A percentile compares a stretch with the other conserved stretches of the same genome.
Evolutionary conservation across 2,888 invertebrate species (phyloP).

Genomic region (Sturmia bella): DNA sequence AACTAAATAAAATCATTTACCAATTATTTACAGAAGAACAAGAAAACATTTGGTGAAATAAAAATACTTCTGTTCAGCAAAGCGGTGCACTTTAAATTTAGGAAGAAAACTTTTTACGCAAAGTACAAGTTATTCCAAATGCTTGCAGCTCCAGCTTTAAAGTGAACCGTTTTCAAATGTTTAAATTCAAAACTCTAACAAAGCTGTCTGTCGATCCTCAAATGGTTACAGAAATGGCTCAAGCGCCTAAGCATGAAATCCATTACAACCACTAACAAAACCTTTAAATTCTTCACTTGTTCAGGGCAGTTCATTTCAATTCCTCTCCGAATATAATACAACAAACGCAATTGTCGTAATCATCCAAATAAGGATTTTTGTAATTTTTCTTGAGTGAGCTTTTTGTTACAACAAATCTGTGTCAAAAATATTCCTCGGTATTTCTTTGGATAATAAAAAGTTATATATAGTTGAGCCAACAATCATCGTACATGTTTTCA

Average conservation of each 20-base stretch:
- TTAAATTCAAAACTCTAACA: constrained; percentile 43
- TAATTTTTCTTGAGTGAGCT: constrained; percentile 42
- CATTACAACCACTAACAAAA: constrained; percentile 1
- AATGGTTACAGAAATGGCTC: constrained; percentile 48
- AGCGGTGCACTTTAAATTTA: constrained; percentile 21
- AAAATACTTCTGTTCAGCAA: constrained; percentile 9
- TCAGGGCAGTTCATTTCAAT: constrained; percentile 20
- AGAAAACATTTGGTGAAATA: constrained; percentile 41
- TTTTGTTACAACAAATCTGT: constrained; percentile 68
- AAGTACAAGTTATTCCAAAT: not conserved
- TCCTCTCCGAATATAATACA: constrained; percentile 6
- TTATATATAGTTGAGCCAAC: constrained; percentile 50
- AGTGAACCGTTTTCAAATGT: constrained; percentile 12
- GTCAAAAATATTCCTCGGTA: constrained; percentile 62
- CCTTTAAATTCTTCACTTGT: not conserved
- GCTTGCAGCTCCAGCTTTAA: constrained; percentile 15
- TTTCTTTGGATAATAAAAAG: constrained; percentile 28
- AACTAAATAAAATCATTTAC: constrained; percentile 52
- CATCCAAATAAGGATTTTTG: constrained; percentile 67
- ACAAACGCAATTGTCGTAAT: constrained; percentile 61
- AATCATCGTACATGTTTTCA: constrained; percentile 22
- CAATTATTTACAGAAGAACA: constrained; percentile 48
- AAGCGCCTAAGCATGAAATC: constrained; percentile 51
- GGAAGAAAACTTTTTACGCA: not conserved
- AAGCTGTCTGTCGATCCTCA: constrained; percentile 63